These are phyloP conservation scores for Rhadinocentrus ornatus DNA, from an alignment of 2,797 vertebrate genomes.

Conservation along the genomic window DNA sequence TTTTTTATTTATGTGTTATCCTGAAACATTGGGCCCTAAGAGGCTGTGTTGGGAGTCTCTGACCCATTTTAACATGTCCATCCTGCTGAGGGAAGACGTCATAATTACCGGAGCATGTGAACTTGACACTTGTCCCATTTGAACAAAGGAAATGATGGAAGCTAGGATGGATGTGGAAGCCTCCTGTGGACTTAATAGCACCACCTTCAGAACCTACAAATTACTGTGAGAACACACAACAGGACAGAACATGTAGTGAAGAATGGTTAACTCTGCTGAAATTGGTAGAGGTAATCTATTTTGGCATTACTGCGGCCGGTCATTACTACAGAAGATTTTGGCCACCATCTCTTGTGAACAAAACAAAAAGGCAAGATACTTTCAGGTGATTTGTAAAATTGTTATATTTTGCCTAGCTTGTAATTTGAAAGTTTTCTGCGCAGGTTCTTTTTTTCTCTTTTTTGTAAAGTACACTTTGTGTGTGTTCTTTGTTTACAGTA, in stretches of 20 bases:
- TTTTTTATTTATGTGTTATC: background rate
- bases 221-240: constrained; percentile 62
- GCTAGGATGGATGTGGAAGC: constrained; percentile 53
- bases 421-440: background rate
- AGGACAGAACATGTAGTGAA: constrained; percentile 37
- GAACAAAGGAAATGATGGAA: constrained; percentile 65
- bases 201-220: constrained; percentile 58
- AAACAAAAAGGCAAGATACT: background rate
- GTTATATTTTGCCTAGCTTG: background rate
- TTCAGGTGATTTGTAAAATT: constrained; percentile 2
- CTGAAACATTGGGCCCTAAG: background rate
- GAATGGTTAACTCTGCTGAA: constrained; percentile 23
- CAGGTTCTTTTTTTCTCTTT: background rate
- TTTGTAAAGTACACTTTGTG: background rate
- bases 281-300: constrained; percentile 22
- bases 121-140: constrained; percentile 68
- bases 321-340: background rate
- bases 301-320: constrained; percentile 25
- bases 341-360: background rate
- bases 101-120: constrained; percentile 63
- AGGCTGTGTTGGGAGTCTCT: constrained; percentile 34
- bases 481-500: background rate
- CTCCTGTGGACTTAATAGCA: constrained; percentile 68
- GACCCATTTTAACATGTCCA: constrained; percentile 35
- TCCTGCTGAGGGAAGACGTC: constrained; percentile 50